phyloP scores from a whole-genome alignment of 2,888 invertebrate species.

The Amitus sp. region DNA sequence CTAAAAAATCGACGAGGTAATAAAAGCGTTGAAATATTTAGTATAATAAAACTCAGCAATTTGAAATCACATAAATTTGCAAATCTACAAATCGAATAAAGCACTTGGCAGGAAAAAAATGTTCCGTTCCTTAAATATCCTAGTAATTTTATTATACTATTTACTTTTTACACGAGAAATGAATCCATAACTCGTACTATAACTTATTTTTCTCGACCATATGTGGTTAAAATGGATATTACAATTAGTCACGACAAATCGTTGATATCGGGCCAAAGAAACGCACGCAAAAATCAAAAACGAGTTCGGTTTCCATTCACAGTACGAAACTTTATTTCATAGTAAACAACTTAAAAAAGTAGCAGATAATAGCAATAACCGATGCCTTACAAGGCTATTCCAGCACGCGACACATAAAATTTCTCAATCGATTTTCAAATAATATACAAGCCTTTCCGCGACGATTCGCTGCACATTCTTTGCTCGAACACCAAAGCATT shows the following conservation, averaged over 20 bases:
- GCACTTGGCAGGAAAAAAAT: no score
- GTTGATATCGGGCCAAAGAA: background rate
- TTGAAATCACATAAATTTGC: no score
- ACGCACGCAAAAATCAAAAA: background rate
- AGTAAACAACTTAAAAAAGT: conserved; percentile 2
- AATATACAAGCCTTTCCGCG: background rate
- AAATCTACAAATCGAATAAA: no score
- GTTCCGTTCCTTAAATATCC: background rate
- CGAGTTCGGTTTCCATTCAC: background rate
- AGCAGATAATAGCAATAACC: background rate
- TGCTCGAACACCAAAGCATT: background rate
- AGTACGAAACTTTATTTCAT: background rate
- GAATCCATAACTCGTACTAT: background rate
- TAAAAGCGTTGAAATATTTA: no score
- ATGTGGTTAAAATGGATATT: no score
- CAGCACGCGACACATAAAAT: background rate
- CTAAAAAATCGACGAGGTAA: no score
- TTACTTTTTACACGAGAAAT: conserved; percentile 4
- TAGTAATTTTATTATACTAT: conserved; percentile 4
- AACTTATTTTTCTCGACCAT: background rate
- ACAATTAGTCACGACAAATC: no score
- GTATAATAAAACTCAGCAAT: no score
- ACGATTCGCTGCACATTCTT: background rate
- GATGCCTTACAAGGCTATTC: background rate
- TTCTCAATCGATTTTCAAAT: background rate